Evolutionary conservation across 2,113 vertebrate genomes (phyloP).

Genomic region (Chamaetylas fuelleborni): DNA sequence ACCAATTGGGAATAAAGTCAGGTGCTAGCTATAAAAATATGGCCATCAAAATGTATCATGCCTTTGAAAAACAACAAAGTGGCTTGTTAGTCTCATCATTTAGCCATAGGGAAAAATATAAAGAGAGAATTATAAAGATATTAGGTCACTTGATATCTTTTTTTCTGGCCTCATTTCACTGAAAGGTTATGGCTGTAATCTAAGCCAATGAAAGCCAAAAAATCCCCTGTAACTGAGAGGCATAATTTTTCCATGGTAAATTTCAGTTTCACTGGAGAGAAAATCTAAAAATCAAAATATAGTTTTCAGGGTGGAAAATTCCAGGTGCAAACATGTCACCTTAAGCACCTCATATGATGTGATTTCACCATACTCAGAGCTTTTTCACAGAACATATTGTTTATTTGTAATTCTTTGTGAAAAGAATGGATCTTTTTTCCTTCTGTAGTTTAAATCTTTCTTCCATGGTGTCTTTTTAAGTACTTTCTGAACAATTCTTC

Average conservation of each 20-base stretch:
- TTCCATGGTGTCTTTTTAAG: neutral
- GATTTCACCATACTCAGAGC: neutral
- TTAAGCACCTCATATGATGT: neutral
- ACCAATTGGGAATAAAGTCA: neutral
- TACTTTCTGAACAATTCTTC: neutral
- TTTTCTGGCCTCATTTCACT: neutral
- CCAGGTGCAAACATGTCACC: neutral
- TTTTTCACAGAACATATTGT: neutral
- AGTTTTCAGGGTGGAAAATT: neutral
- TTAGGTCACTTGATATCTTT: neutral
- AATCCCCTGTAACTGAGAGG: neutral
- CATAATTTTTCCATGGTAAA: neutral
- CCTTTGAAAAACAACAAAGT: neutral
- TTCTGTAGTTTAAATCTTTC: neutral
- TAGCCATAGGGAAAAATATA: neutral
- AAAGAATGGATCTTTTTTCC: neutral
- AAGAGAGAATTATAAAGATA: neutral
- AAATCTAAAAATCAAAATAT: neutral
- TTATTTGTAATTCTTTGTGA: neutral
- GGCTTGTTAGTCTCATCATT: neutral
- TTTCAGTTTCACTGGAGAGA: neutral
- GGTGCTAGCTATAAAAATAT: neutral
- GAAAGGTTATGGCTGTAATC: neutral
- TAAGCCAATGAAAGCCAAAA: neutral
- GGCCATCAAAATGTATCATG: neutral